These are phyloP conservation scores for Platysternon megacephalum DNA, from an alignment of 2,113 vertebrate species.

Conservation along the genomic window DNA sequence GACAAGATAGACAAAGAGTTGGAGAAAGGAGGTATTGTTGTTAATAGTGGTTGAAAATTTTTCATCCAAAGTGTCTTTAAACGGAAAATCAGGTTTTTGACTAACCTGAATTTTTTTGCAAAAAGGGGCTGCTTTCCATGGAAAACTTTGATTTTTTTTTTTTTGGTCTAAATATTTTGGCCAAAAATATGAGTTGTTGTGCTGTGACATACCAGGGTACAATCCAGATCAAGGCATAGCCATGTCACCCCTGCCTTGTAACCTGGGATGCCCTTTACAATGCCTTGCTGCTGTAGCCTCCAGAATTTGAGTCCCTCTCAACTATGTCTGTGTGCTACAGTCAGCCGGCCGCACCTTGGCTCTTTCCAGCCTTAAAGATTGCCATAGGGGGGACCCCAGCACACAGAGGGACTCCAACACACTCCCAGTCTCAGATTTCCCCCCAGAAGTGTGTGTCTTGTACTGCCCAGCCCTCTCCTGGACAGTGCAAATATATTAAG, in stretches of 20 bases:
- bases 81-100: not conserved
- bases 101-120: not conserved
- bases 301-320: not conserved
- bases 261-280: not conserved
- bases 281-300: not conserved
- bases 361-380: not conserved
- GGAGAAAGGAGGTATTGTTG: not conserved
- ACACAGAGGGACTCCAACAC: too few species aligned
- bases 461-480: too few species aligned
- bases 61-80: not conserved
- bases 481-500: too few species aligned
- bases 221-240: not conserved
- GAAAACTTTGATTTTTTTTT: not conserved
- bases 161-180: not conserved
- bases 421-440: too few species aligned
- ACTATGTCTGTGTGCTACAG: not conserved
- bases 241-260: not conserved
- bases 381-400: too few species aligned
- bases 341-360: not conserved
- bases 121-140: not conserved
- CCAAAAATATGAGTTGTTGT: not conserved
- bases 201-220: not conserved
- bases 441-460: too few species aligned
- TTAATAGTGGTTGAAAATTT: not conserved
- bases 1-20: accelerated